Evolutionary conservation across 2,888 invertebrate species (phyloP).

Genomic region (Cabera pusaria): DNA sequence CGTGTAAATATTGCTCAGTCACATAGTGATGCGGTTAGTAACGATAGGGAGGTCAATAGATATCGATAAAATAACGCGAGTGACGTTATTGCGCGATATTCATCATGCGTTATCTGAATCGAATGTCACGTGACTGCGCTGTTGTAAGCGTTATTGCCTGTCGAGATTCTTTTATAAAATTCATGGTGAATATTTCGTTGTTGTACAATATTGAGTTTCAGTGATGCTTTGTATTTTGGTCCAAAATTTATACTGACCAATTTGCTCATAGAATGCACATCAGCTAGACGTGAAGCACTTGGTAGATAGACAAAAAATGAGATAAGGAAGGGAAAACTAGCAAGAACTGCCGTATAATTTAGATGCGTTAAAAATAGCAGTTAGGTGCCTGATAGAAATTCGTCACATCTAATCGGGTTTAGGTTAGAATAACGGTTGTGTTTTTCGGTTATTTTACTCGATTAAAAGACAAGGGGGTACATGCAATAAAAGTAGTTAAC

Average conservation of each 20-base stretch:
- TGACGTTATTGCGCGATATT: conserved; percentile 12
- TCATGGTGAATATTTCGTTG: conserved; percentile 29
- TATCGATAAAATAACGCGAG: conserved; percentile 25
- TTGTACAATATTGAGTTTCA: conserved; percentile 39
- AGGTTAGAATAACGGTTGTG: conserved; percentile 34
- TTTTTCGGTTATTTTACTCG: conserved; percentile 28
- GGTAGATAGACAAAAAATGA: conserved; percentile 57
- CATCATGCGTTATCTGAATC: conserved; percentile 2
- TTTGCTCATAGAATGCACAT: conserved; percentile 76
- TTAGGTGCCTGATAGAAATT: conserved; percentile 39
- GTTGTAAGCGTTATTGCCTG: not conserved
- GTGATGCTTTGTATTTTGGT: conserved; percentile 61
- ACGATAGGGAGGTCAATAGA: conserved; percentile 26
- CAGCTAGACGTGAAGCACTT: conserved; percentile 63
- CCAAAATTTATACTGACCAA: conserved; percentile 62
- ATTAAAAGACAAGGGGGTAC: conserved; percentile 22
- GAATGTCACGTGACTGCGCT: too few relatives aligned
- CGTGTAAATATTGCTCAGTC: conserved; percentile 63
- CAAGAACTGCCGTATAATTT: conserved; percentile 64
- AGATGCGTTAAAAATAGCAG: conserved; percentile 40
- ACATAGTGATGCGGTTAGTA: conserved; percentile 48
- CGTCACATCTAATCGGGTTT: conserved; percentile 23
- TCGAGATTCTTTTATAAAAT: too few relatives aligned
- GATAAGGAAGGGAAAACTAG: conserved; percentile 49
- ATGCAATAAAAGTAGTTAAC: conserved; percentile 7